Base-by-base conservation (phyloP, 2,113 vertebrate species). In the Dasyornis broadbenti region DNA sequence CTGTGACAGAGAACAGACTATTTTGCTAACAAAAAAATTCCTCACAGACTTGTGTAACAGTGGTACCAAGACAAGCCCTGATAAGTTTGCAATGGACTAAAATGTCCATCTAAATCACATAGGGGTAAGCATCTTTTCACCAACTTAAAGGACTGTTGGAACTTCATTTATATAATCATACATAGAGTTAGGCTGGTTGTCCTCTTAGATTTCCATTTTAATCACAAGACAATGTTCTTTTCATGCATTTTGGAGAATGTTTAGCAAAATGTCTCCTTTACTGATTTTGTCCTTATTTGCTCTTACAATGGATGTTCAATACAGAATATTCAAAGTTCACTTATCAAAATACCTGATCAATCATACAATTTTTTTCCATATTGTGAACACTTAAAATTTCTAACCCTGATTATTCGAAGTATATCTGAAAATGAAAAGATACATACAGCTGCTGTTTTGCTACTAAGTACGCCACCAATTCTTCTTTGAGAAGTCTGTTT, bases 391-490 rank as follows among this genome's bases (percentile, higher is more conserved):
- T 45, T 47, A 59, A 30, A 28, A 63, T 35, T 85, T 92, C 66
- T 79, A 75, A 23, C 10, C 10, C 7, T 24, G 23, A 54, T 40
- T 82, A 39, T 69, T 76, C 31, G 15, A 83, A 70, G 27, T 59
- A 70, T 11, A 33, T 28, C 11, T 52, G 24, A 59, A 92, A 92
- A 75, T 17, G 53, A 54, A n/a, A 70, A 63, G 23, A 49, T 35
- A 88, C 95, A 91, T 96, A 98, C 98, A 92, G 98, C 90, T 69
- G 94, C 76, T 71, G 81, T 88, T 81, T 72, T 54, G 79, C 70
- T 40, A 47, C 82, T 82, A 76, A 97, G 54, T 9, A 81, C 84
- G 73, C 97, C 96, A 85, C 60, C 70, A 40, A 79, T 53, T 70
- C 44, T 84, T 39, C 97, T 97, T 59, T 72, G 90, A 53, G 45